phyloP scores from a whole-genome alignment of 2,113 vertebrate species.

The Bubo bubo region DNA sequence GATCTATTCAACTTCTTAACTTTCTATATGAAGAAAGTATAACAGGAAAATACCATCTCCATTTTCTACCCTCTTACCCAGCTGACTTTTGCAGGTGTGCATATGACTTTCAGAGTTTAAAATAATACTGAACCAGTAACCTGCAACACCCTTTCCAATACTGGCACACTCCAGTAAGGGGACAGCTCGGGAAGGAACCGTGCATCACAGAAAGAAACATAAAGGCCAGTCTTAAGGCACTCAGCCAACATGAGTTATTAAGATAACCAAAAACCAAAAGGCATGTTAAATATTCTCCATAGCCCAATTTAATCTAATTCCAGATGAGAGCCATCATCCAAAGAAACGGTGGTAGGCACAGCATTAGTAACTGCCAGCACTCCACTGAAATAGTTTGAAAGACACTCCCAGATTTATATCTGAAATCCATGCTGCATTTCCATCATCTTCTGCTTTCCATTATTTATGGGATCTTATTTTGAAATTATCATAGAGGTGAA shows the following conservation, averaged over 20 bases:
- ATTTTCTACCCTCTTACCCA: not conserved
- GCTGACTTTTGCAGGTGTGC: not conserved
- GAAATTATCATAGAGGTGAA: not conserved
- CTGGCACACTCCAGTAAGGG: rapidly evolving
- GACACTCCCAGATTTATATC: not conserved
- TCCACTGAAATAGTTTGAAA: not conserved
- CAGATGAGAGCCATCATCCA: rapidly evolving
- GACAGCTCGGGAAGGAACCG: not conserved
- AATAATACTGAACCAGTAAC: not conserved
- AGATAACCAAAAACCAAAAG: not conserved
- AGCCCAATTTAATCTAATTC: not conserved
- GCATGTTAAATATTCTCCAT: no score
- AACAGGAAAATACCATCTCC: not conserved
- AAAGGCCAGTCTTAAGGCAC: no score
- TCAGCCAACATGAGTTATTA: not conserved
- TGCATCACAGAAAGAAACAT: no score
- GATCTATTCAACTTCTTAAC: not conserved
- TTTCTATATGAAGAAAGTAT: not conserved
- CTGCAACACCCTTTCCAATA: not conserved
- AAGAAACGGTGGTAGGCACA: not conserved
- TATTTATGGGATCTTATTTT: not conserved
- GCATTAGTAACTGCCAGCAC: not conserved
- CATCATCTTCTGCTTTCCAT: not conserved
- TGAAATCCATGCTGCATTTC: not conserved
- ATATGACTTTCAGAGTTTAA: not conserved